These are phyloP conservation scores for Omphaloscelis lunosa DNA, from an alignment of 2,888 invertebrate species.

Conservation along the genomic window DNA sequence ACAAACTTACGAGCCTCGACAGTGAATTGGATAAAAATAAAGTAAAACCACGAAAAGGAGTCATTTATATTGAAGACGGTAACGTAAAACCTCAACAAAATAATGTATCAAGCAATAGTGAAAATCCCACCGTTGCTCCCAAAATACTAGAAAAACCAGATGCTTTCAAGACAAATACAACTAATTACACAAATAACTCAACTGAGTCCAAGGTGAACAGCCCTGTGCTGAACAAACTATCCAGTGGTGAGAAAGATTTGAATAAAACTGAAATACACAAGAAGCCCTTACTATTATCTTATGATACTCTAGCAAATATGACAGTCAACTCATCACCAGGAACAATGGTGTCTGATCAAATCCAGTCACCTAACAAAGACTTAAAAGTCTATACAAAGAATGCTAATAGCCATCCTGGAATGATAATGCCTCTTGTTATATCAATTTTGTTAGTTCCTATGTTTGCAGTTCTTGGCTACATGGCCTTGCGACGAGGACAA, in stretches of 20 bases:
- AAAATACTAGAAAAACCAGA: slow-evolving; percentile 20
- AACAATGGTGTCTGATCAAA: slow-evolving; percentile 69
- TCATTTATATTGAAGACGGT: slow-evolving; percentile 57
- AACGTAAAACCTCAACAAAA: slow-evolving; percentile 37
- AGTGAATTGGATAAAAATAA: slow-evolving; percentile 75
- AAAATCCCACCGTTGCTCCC: slow-evolving; percentile 39
- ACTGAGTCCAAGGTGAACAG: slow-evolving; percentile 38
- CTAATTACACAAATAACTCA: slow-evolving; percentile 30
- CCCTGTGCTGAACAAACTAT: slow-evolving; percentile 36
- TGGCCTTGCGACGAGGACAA: slow-evolving; percentile 93
- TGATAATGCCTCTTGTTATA: slow-evolving; percentile 94
- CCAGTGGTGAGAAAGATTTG: slow-evolving; percentile 30
- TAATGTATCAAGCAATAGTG: slow-evolving; percentile 42
- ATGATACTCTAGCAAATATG: slow-evolving; percentile 75
- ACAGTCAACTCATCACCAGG: slow-evolving; percentile 71
- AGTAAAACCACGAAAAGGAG: slow-evolving; percentile 77
- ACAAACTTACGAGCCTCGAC: slow-evolving; percentile 67
- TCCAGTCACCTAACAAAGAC: slow-evolving; percentile 70
- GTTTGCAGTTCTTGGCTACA: slow-evolving; percentile 92
- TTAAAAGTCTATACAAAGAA: slow-evolving; percentile 69
- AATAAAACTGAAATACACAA: slow-evolving; percentile 69
- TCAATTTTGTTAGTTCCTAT: slow-evolving; percentile 94
- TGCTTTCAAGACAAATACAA: slow-evolving; percentile 18
- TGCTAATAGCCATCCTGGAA: slow-evolving; percentile 89
- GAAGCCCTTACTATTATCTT: slow-evolving; percentile 80